phyloP scores from a whole-genome alignment of 1,140 invertebrate genomes.

The Batillaria attramentaria region DNA sequence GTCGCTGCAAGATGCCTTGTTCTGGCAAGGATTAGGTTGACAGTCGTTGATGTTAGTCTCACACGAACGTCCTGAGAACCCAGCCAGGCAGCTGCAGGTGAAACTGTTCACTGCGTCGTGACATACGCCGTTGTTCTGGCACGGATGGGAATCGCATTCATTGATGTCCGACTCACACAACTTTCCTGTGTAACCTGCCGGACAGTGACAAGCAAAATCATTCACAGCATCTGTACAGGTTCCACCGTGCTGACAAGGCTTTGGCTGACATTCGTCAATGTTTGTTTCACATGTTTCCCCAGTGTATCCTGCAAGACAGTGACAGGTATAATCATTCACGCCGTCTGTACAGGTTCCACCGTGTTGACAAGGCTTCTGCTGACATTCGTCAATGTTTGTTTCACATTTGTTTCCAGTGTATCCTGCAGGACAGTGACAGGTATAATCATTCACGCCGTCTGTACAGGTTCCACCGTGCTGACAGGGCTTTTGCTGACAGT shows the following conservation, averaged over 20 bases:
- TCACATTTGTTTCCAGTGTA: conserved; percentile 27
- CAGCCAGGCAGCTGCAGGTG: conserved; percentile 76
- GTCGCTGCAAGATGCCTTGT: conserved; percentile 77
- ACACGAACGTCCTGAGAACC: conserved; percentile 86
- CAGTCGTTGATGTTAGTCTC: conserved; percentile 89
- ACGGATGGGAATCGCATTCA: conserved; percentile 49
- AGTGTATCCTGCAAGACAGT: conserved; percentile 57
- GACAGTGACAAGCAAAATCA: conserved; percentile 41
- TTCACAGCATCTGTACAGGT: conserved; percentile 44
- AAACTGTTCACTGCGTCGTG: conserved; percentile 83
- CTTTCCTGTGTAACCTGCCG: conserved; percentile 72
- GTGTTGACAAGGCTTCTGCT: conserved; percentile 85
- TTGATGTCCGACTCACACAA: conserved; percentile 50
- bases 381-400: neutral
- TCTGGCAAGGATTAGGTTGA: conserved; percentile 81
- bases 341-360: conserved; percentile 72
- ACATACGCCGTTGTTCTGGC: conserved; percentile 38
- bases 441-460: neutral
- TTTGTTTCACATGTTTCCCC: conserved; percentile 51
- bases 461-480: neutral
- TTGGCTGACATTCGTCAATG: conserved; percentile 66
- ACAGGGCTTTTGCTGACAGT: conserved; percentile 92
- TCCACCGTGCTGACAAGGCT: conserved; percentile 67
- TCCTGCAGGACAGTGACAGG: conserved; percentile 8
- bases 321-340: conserved; percentile 84